phyloP scores from a whole-genome alignment of 92 coral and sea anemone species.

The Paramuricea clavata region DNA sequence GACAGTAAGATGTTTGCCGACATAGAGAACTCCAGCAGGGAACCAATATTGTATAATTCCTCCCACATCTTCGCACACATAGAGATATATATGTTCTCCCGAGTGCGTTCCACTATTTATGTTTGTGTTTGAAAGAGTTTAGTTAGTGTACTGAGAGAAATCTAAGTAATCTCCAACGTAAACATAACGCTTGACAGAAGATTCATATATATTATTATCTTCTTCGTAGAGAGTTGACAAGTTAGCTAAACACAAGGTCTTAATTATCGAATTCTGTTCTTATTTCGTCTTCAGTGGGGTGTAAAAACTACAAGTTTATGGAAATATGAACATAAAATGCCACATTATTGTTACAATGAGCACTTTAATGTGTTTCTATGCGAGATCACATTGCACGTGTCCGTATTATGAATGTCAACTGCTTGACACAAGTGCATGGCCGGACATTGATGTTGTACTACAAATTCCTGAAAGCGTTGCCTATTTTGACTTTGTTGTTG shows the following conservation, averaged over 20 bases:
- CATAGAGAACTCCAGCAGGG: slow-evolving; percentile 31
- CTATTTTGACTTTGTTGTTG: background rate
- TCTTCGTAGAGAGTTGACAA: slow-evolving; percentile 52
- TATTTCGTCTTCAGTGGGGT: slow-evolving; percentile 9
- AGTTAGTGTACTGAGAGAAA: slow-evolving; percentile 34
- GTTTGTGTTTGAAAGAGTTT: slow-evolving; percentile 48
- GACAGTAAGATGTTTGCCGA: slow-evolving; percentile 47
- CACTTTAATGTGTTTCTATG: background rate
- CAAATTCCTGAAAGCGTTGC: background rate
- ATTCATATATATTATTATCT: slow-evolving; percentile 36
- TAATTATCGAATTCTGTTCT: slow-evolving; percentile 34
- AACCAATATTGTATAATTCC: slow-evolving; percentile 23
- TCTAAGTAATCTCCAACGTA: slow-evolving; percentile 55
- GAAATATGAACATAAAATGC: background rate
- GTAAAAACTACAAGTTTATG: background rate
- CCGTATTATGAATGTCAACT: slow-evolving; percentile 1
- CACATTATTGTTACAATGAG: background rate
- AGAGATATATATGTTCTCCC: background rate
- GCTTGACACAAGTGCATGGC: slow-evolving; percentile 5
- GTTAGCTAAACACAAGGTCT: slow-evolving; percentile 44
- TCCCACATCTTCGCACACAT: background rate
- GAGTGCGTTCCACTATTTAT: slow-evolving; percentile 6
- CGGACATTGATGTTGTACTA: background rate
- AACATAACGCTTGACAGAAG: slow-evolving; percentile 45
- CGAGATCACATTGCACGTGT: slow-evolving; percentile 18